Evolutionary conservation across 2,113 vertebrate species (phyloP).

Genomic region (Thunnus thynnus): DNA sequence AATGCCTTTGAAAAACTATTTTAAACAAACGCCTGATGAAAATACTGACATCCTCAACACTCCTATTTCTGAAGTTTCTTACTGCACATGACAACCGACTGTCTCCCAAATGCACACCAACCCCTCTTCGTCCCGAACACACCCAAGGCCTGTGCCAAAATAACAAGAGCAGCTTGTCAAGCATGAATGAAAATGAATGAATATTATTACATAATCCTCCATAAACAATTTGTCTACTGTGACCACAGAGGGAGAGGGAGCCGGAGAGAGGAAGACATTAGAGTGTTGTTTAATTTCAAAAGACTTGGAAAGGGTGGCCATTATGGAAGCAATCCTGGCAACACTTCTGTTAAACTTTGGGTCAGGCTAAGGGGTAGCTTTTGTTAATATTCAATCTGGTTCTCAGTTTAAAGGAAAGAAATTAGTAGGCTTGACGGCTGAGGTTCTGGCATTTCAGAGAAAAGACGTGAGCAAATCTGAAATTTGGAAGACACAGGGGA

Average conservation of each 20-base stretch:
- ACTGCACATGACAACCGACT: conserved; percentile 4
- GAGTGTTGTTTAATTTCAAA: conserved; percentile 38
- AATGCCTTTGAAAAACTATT: conserved; percentile 12
- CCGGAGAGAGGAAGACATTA: conserved; percentile 42
- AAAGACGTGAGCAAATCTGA: background rate
- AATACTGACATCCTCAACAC: background rate
- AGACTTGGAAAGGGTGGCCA: conserved; percentile 22
- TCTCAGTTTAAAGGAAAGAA: conserved; percentile 1
- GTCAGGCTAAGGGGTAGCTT: background rate
- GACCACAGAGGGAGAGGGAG: conserved; percentile 39
- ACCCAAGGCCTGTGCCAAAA: conserved; percentile 29
- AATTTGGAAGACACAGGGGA: background rate
- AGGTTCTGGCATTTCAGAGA: background rate
- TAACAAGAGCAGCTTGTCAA: conserved; percentile 54
- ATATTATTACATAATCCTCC: conserved; percentile 74
- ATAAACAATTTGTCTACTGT: conserved; percentile 70
- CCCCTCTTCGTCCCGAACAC: conserved; percentile 14
- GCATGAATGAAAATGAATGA: conserved; percentile 69
- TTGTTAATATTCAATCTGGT: background rate
- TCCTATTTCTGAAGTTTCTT: background rate
- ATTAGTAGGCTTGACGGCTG: background rate
- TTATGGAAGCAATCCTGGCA: conserved; percentile 32
- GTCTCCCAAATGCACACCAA: conserved; percentile 2
- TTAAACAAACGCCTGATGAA: conserved; percentile 14
- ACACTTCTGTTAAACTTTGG: conserved; percentile 16